Evolutionary conservation across 2,113 vertebrate genomes (phyloP).

Genomic region (Condylura cristata): DNA sequence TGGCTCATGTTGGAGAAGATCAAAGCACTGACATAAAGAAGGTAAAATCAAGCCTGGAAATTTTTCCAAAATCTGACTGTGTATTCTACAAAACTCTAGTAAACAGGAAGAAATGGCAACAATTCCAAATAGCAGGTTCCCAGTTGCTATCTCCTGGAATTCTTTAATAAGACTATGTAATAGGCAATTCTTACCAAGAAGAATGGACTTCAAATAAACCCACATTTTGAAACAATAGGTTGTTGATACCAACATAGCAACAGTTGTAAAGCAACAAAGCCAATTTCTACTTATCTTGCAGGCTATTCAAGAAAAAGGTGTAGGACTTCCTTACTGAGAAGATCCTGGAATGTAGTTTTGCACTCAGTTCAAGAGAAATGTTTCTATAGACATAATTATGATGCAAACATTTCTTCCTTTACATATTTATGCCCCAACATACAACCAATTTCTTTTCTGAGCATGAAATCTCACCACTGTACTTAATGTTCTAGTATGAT

Average conservation of each 20-base stretch:
- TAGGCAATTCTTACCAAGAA: constrained; percentile 47
- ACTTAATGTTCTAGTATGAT: neutral
- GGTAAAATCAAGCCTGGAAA: neutral
- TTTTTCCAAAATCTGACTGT: neutral
- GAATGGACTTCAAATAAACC: constrained; percentile 47
- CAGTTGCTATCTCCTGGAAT: constrained; percentile 3
- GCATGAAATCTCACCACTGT: neutral
- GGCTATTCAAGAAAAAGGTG: neutral
- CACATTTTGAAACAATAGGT: constrained; percentile 13
- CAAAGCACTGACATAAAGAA: neutral
- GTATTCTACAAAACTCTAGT: neutral
- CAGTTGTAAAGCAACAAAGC: constrained; percentile 5
- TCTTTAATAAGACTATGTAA: constrained; percentile 47
- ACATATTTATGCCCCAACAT: neutral
- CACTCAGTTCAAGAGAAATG: neutral
- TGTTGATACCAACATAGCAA: constrained; percentile 45
- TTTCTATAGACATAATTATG: neutral
- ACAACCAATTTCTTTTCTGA: neutral
- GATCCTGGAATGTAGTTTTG: neutral
- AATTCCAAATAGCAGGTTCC: constrained; percentile 5
- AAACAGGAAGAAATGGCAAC: constrained; percentile 32
- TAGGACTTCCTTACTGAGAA: neutral
- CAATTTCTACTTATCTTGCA: neutral
- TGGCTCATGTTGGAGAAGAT: neutral
- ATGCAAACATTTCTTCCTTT: neutral